Evolutionary conservation across 2,797 vertebrate species (phyloP).

Genomic region (Notolepis coatsorum): DNA sequence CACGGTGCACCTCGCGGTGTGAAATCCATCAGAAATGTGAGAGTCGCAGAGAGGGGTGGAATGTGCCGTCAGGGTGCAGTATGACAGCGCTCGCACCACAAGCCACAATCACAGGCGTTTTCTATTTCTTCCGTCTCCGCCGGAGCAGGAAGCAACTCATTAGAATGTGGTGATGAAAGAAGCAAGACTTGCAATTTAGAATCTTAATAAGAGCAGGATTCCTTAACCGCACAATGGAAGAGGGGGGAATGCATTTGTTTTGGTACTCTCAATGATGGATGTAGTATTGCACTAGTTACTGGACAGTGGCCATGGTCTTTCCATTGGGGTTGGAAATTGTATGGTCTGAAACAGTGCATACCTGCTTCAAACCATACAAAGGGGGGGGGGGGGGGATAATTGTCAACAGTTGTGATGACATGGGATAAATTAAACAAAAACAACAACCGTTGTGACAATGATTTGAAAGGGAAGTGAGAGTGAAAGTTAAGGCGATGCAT

Average conservation of each 20-base stretch:
- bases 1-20: slow-evolving; percentile 35
- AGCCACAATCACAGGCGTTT: slow-evolving; percentile 29
- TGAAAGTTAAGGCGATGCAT: slow-evolving; percentile 18
- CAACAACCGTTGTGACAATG: slow-evolving; percentile 4
- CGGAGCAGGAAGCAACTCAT: slow-evolving; percentile 22
- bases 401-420: slow-evolving; percentile 32
- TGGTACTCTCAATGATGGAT: neutral
- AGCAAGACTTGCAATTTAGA: slow-evolving; percentile 13
- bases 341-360: slow-evolving; percentile 10
- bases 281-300: slow-evolving; percentile 1
- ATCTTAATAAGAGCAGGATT: slow-evolving; percentile 16
- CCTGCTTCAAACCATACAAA: neutral
- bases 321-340: slow-evolving; percentile 32
- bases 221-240: slow-evolving; percentile 9
- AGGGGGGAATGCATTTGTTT: slow-evolving; percentile 7
- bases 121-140: slow-evolving; percentile 25
- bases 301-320: slow-evolving; percentile 5
- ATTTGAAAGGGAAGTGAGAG: slow-evolving; percentile 31
- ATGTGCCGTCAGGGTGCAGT: slow-evolving; percentile 68
- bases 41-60: slow-evolving; percentile 64
- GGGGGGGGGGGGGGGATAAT: no score
- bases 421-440: slow-evolving; percentile 3
- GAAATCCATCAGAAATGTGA: slow-evolving; percentile 62
- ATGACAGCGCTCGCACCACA: slow-evolving; percentile 43
- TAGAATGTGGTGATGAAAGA: slow-evolving; percentile 7